Percentiles rank a stretch among this genome's conserved stretches.
phyloP scores from a whole-genome alignment of 1,140 invertebrate genomes.

The Drosophila melanica region DNA sequence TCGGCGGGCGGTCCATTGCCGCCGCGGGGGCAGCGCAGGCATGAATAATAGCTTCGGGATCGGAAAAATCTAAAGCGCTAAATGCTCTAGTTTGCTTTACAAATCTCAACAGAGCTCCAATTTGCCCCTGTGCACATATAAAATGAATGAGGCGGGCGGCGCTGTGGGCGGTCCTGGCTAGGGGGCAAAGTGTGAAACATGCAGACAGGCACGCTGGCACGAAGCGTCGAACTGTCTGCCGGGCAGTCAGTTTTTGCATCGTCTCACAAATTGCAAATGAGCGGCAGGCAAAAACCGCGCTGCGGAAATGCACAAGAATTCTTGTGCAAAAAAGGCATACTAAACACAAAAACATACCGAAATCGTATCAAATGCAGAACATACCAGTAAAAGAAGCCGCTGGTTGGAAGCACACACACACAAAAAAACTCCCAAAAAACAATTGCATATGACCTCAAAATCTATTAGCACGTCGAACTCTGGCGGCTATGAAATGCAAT shows the following conservation, averaged over 20 bases:
- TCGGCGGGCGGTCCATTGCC: conserved; percentile 34
- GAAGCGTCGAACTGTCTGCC: conserved; percentile 74
- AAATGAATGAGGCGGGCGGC: conserved; percentile 27
- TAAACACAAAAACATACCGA: conserved; percentile 50
- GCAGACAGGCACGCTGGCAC: conserved; percentile 75
- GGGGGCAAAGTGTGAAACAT: conserved; percentile 67
- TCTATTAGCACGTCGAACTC: conserved; percentile 82
- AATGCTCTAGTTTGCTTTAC: conserved; percentile 55
- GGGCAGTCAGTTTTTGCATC: conserved; percentile 40
- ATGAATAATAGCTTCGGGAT: conserved; percentile 57
- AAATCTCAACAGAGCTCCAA: conserved; percentile 55
- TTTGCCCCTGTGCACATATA: conserved; percentile 40
- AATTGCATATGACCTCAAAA: conserved; percentile 80
- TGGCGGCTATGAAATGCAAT: conserved; percentile 78
- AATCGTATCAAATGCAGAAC: conserved; percentile 68
- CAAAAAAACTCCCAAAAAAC: conserved; percentile 36
- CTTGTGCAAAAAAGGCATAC: conserved; percentile 61
- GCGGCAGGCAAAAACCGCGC: conserved; percentile 59
- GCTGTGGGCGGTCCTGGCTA: conserved; percentile 62
- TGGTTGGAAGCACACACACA: conserved; percentile 9
- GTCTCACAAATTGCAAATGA: conserved; percentile 74
- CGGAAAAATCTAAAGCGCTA: conserved; percentile 58
- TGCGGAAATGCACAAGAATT: conserved; percentile 79
- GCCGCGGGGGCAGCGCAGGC: conserved; percentile 45
- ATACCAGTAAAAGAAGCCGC: conserved; percentile 29